phyloP scores from a whole-genome alignment of 1,140 invertebrate genomes.

The Lordiphosa clarofinis region DNA sequence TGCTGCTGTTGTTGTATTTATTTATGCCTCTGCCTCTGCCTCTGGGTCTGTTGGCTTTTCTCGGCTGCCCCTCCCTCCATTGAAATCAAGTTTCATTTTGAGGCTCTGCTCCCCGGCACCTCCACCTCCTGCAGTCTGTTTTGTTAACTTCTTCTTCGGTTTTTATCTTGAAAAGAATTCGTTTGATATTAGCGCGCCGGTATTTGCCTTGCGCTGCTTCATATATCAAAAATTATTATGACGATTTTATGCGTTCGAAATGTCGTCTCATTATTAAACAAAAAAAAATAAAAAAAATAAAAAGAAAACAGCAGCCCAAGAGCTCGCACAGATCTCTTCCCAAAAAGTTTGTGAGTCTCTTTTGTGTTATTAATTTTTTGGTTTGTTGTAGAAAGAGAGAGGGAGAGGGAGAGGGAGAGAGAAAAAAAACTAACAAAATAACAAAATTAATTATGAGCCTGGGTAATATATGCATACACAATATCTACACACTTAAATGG shows the following conservation, averaged over 20 bases:
- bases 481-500: constrained; percentile 4
- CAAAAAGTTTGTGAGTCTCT: constrained; percentile 11
- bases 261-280: constrained; percentile 80
- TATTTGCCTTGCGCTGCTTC: constrained; percentile 71
- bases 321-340: constrained; percentile 10
- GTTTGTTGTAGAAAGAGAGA: constrained; percentile 2
- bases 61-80: constrained; percentile 25
- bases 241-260: constrained; percentile 80
- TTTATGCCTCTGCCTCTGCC: constrained; percentile 54
- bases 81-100: constrained; percentile 59
- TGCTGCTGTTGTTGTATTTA: constrained; percentile 59
- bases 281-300: constrained; percentile 48
- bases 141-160: constrained; percentile 17
- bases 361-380: constrained; percentile 12
- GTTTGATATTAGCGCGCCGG: constrained; percentile 77
- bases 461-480: constrained; percentile 37
- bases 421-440: constrained; percentile 28
- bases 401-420: background rate
- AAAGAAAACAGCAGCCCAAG: constrained; percentile 17
- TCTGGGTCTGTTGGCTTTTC: constrained; percentile 54
- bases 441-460: constrained; percentile 66
- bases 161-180: constrained; percentile 79
- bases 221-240: constrained; percentile 80
- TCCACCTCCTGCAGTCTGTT: constrained; percentile 13
- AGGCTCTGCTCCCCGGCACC: constrained; percentile 11